Percentiles rank a stretch among this genome's conserved stretches.
phyloP scores from a whole-genome alignment of 2,888 invertebrate genomes.

The Drosophila stalkeri region DNA sequence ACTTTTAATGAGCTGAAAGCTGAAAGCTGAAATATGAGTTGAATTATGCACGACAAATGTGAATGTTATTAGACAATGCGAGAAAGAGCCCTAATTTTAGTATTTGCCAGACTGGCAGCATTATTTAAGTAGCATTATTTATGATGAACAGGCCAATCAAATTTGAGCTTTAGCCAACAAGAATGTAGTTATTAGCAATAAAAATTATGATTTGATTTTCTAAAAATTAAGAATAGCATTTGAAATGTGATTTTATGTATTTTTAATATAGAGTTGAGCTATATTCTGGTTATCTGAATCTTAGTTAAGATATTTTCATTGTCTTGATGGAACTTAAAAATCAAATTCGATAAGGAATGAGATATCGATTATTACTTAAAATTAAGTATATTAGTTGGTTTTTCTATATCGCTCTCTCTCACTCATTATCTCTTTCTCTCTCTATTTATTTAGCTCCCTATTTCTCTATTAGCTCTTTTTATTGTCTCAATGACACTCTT shows the following conservation, averaged over 20 bases:
- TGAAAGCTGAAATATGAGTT: conserved; percentile 17
- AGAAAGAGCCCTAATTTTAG: background rate
- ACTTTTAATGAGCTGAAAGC: conserved; percentile 33
- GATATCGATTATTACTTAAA: background rate
- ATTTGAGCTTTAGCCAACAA: too few species aligned
- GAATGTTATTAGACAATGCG: background rate
- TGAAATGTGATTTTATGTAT: too few species aligned
- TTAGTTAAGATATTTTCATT: background rate
- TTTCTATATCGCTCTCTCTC: too few species aligned
- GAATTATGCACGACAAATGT: conserved; percentile 25
- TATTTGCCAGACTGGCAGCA: background rate
- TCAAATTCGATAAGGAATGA: background rate
- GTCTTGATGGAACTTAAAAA: background rate
- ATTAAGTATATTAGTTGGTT: too few species aligned
- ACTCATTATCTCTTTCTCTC: too few species aligned
- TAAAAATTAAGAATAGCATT: too few species aligned
- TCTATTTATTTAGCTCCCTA: too few species aligned
- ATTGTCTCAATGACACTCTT: too few species aligned
- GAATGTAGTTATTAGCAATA: background rate
- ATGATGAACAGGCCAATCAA: background rate
- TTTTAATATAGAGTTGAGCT: too few species aligned
- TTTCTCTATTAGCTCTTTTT: too few species aligned
- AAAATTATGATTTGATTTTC: too few species aligned
- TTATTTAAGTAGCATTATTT: background rate
- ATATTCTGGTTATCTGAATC: background rate